Evolutionary conservation across 2,797 vertebrate species (phyloP).

Genomic region (Malacoctenus gilli): DNA sequence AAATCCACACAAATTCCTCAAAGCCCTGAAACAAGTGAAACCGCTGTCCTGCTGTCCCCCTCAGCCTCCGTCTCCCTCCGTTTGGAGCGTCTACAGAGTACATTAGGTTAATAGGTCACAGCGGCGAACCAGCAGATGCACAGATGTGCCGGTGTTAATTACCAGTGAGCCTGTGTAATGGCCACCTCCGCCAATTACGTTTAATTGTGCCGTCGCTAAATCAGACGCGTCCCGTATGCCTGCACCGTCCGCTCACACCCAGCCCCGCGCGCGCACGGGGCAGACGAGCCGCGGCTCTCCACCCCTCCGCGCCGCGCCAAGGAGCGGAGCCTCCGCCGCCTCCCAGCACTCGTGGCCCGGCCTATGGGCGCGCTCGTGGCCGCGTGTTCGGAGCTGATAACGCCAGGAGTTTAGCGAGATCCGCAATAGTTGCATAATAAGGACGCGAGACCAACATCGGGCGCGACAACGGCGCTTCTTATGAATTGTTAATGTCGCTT

Average conservation of each 20-base stretch:
- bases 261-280: constrained; percentile 12
- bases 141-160: constrained; percentile 72
- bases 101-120: constrained; percentile 56
- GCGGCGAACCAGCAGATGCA: constrained; percentile 55
- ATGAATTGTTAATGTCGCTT: constrained; percentile 75
- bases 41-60: constrained; percentile 1
- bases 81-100: constrained; percentile 19
- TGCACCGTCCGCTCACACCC: constrained; percentile 26
- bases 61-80: constrained; percentile 35
- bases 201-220: constrained; percentile 65
- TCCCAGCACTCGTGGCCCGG: constrained; percentile 55
- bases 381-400: constrained; percentile 80
- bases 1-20: constrained; percentile 42
- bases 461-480: constrained; percentile 70
- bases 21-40: constrained; percentile 25
- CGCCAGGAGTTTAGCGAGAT: constrained; percentile 59
- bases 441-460: constrained; percentile 54
- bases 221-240: constrained; percentile 49
- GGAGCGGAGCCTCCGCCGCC: constrained; percentile 45
- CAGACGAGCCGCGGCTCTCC: constrained; percentile 20
- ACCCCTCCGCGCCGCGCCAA: constrained; percentile 49
- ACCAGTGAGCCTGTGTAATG: constrained; percentile 62
- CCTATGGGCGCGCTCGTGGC: constrained; percentile 64
- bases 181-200: constrained; percentile 63
- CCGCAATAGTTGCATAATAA: constrained; percentile 60